Percentiles rank a stretch among this genome's conserved stretches.
These are phyloP conservation scores for Phortica magna DNA, from an alignment of 2,888 invertebrate species.

Conservation along the genomic window DNA sequence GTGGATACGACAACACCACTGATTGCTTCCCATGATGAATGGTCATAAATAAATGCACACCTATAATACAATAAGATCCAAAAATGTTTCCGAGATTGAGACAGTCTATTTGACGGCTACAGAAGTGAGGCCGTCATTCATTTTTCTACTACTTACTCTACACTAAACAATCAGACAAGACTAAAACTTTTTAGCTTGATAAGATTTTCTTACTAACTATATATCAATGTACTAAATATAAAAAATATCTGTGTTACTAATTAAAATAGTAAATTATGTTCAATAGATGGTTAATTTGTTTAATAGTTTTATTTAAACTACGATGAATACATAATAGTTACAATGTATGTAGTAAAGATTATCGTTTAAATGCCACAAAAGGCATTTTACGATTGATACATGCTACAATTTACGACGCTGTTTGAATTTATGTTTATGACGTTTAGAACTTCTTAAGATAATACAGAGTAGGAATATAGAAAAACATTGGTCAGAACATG, in stretches of 20 bases:
- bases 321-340: conserved; percentile 1
- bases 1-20: conserved; percentile 83
- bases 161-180: too few species aligned
- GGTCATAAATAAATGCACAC: conserved; percentile 35
- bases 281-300: background rate
- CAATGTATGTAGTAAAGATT: conserved; percentile 9
- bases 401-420: background rate
- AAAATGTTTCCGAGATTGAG: too few species aligned
- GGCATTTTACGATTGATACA: too few species aligned
- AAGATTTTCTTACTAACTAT: too few species aligned
- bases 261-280: too few species aligned
- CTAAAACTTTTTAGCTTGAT: too few species aligned
- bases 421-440: background rate
- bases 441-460: conserved; percentile 33
- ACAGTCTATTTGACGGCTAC: too few species aligned
- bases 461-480: background rate
- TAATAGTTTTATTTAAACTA: background rate
- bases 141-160: too few species aligned
- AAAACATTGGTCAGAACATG: background rate
- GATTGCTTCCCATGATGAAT: conserved; percentile 70
- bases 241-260: too few species aligned
- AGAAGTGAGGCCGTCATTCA: too few species aligned
- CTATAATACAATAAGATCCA: too few species aligned
- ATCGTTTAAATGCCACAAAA: background rate
- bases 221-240: too few species aligned